A percentile compares a stretch with the other conserved stretches of the same genome.
Conservation (phyloP, 37 sponge, comb jelly and placozoan species). For the Crambe crambe region DNA sequence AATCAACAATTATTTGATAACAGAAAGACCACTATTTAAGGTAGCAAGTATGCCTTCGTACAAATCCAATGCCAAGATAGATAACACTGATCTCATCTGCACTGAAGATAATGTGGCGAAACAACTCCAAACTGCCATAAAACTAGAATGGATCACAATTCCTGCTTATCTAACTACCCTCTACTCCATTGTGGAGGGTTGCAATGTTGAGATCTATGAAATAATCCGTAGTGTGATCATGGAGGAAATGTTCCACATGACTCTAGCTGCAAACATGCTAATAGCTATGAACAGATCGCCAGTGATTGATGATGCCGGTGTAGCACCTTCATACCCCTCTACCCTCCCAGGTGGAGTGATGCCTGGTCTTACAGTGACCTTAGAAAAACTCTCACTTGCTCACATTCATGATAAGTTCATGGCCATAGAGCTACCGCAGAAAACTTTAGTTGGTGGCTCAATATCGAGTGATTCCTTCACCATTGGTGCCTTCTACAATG, state of each 20-base stretch:
- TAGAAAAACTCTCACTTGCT: constrained; percentile 23
- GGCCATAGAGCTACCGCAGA: constrained; percentile 35
- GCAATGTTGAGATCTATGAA: constrained; percentile 35
- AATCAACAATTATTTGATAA: too few relatives aligned
- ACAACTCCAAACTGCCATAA: constrained; percentile 34
- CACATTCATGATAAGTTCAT: constrained; percentile 49
- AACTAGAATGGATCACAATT: constrained; percentile 54
- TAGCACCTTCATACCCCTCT: constrained; percentile 29
- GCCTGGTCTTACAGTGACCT: constrained; percentile 20
- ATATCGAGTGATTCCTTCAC: constrained; percentile 10
- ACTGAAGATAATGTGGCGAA: neutral
- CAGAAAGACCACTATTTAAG: neutral
- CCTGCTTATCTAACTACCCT: constrained; percentile 56
- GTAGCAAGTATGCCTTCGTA: too few relatives aligned
- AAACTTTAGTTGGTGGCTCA: neutral
- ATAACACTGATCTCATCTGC: neutral
- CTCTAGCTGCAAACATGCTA: constrained; percentile 52
- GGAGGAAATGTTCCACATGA: constrained; percentile 67
- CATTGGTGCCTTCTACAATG: constrained; percentile 64
- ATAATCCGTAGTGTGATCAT: constrained; percentile 37
- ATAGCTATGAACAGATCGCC: constrained; percentile 52
- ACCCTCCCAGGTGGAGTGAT: constrained; percentile 55
- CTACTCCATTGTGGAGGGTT: constrained; percentile 47
- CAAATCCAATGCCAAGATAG: too few relatives aligned
- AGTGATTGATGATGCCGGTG: constrained; percentile 25